Base-by-base conservation (phyloP, 1,140 invertebrate species). In the Apis florea region DNA sequence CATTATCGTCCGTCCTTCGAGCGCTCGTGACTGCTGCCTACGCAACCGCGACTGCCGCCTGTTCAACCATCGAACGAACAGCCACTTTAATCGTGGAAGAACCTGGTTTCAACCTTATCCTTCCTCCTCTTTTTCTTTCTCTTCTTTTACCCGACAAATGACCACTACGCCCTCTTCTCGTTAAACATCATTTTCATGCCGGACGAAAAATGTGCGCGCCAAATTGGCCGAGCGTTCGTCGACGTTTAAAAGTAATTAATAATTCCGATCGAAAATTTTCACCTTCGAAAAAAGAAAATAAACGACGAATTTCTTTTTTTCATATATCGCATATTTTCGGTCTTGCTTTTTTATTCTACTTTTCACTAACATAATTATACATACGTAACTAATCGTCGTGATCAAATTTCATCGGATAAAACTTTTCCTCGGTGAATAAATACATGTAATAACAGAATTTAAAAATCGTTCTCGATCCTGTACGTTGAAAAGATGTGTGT, bases 1-100 rank as follows among this genome's bases (percentile, higher is more conserved):
- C 76, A 84, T 85, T 88, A 87, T 87, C 79, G 79, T 88, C 78
- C 67, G 72, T 87, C 79, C 85, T 83, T 84, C 79, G 68, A 68
- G 47, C 54, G 56, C 54, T 83, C 76, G 84, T 67, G 77, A 83
- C 61, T 80, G 61, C 70, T 61, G 54, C 73, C 79, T 82, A 87
- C 82, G 76, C 75, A 58, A 19, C 54, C 56, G 49, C 77, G 54
- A 24, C 21, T 59, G 11, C 17, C 51, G 12, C 9, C 40, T 59
- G 69, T 74, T 70, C 49, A 40, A n/a, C 68, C 47, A 83, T 87
- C 59, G 73, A 47, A 84, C 70, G 83, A 75, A 47, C 83, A 49
- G 59, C 63, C 76, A 26, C 63, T 87, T 87, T 87, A 82, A 85
- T 85, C 81, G 79, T 67, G 59, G 40, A 73, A 76, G 59, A 75